Evolutionary conservation across 2,113 vertebrate species (phyloP).

Genomic region (Pluvialis apricaria): DNA sequence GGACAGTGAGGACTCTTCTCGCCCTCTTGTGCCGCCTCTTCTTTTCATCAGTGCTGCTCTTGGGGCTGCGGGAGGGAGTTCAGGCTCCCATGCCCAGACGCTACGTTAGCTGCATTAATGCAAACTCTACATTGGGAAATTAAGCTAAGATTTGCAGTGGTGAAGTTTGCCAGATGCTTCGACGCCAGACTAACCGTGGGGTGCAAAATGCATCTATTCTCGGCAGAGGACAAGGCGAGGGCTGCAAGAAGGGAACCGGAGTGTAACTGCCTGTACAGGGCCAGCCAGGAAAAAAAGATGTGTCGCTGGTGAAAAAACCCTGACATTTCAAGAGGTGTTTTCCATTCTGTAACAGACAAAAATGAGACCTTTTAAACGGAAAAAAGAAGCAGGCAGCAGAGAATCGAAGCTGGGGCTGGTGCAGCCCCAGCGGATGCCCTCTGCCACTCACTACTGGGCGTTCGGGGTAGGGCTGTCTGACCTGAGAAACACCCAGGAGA

Average conservation of each 20-base stretch:
- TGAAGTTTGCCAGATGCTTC: background rate
- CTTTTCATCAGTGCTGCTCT: background rate
- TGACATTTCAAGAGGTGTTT: slow-evolving; percentile 36
- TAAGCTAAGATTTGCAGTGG: background rate
- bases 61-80: background rate
- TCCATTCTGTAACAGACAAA: background rate
- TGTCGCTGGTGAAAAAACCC: background rate
- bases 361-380: background rate
- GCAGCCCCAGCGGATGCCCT: background rate
- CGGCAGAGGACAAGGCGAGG: fast-evolving
- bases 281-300: background rate
- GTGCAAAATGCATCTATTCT: background rate
- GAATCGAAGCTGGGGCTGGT: background rate
- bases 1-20: background rate
- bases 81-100: background rate
- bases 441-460: background rate
- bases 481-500: background rate
- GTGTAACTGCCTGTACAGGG: background rate
- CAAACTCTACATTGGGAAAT: background rate
- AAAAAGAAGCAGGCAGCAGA: background rate
- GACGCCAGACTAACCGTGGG: background rate
- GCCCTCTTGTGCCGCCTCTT: background rate
- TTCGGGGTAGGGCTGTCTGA: background rate
- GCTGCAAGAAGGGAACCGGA: background rate
- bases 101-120: background rate